Percentiles rank a stretch among this genome's conserved stretches.
Conservation (phyloP, 2,888 invertebrate genomes). For the Rhagophthalmus giganteus region DNA sequence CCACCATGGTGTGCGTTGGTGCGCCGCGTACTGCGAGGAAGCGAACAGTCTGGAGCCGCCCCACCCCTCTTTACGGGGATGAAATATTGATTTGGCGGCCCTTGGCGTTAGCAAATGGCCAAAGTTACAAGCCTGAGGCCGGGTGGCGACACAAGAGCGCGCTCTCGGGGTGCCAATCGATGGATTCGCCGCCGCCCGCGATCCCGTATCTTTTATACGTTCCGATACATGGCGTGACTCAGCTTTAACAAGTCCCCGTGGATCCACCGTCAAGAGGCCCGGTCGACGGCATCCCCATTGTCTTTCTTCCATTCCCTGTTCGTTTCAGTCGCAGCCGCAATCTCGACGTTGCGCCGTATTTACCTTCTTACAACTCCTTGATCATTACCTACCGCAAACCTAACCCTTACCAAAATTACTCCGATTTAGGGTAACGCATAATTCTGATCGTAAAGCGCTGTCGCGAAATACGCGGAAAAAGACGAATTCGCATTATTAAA, state of each 20-base stretch:
- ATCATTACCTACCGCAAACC: conserved; percentile 13
- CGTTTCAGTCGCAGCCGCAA: conserved; percentile 1
- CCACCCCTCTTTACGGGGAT: conserved; percentile 52
- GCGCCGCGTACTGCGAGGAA: conserved; percentile 35
- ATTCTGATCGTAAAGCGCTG: background rate
- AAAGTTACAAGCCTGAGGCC: conserved; percentile 40
- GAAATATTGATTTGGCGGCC: conserved; percentile 53
- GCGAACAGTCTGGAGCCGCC: conserved; percentile 44
- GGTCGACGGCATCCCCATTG: background rate
- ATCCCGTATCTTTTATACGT: conserved; percentile 23
- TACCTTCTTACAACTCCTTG: conserved; percentile 4
- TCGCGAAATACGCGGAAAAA: too few species aligned
- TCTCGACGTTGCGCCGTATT: conserved; percentile 1
- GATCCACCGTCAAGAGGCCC: conserved; percentile 1
- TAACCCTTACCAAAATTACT: background rate
- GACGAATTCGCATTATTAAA: too few species aligned
- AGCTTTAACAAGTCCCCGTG: conserved; percentile 26
- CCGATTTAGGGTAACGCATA: conserved; percentile 1
- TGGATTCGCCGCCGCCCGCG: conserved; percentile 26
- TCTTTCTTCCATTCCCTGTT: conserved; percentile 1
- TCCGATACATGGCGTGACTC: conserved; percentile 27
- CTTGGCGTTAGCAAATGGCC: conserved; percentile 45
- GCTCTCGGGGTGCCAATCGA: conserved; percentile 34
- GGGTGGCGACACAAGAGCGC: conserved; percentile 31
- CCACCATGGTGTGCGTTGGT: conserved; percentile 65